Evolutionary conservation across 1,140 invertebrate genomes (phyloP).

Genomic region (Hermatobates lingyangjiaoensis): DNA sequence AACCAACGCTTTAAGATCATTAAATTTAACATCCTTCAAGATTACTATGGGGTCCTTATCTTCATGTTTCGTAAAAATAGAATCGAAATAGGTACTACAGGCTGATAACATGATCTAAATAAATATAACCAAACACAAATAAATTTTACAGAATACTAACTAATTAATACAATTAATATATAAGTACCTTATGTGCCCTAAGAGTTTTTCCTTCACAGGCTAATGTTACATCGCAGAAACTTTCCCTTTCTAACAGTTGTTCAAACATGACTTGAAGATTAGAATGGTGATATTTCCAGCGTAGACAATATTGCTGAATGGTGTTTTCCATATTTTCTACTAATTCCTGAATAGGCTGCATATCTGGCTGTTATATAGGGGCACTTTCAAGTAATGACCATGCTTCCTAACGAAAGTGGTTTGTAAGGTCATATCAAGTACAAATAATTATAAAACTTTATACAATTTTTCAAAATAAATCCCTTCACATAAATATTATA

Average conservation of each 20-base stretch:
- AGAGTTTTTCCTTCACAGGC: conserved; percentile 75
- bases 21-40: conserved; percentile 65
- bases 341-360: too few species aligned
- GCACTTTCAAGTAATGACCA: too few species aligned
- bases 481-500: too few species aligned
- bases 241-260: conserved; percentile 63
- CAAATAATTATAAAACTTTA: too few species aligned
- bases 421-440: too few species aligned
- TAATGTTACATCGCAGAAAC: conserved; percentile 77
- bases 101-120: conserved; percentile 45
- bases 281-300: conserved; percentile 80
- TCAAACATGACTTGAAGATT: conserved; percentile 74
- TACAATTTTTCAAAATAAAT: too few species aligned
- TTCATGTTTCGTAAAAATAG: conserved; percentile 71
- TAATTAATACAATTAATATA: not conserved
- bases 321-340: conserved; percentile 23
- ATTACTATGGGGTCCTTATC: conserved; percentile 71
- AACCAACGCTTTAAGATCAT: conserved; percentile 66
- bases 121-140: conserved; percentile 22
- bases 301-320: conserved; percentile 67
- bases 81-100: conserved; percentile 75
- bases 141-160: too few species aligned
- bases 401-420: too few species aligned
- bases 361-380: too few species aligned
- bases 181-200: conserved; percentile 66